Base-by-base conservation (phyloP, 1,140 invertebrate species). In the Eurosta solidaginis region DNA sequence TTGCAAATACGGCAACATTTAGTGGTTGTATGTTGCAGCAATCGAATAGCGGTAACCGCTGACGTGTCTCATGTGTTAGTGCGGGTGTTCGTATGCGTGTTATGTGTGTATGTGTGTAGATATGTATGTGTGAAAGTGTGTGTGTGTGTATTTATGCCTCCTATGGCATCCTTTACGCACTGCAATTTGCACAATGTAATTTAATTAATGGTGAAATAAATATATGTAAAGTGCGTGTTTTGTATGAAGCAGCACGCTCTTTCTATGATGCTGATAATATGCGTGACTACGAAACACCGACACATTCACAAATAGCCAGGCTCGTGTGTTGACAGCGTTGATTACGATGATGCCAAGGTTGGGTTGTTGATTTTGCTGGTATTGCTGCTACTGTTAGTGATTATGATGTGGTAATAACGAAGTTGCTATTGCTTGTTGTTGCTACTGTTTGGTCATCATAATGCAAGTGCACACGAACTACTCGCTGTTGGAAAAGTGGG, bases 161-260 rank as follows among this genome's bases (percentile, higher is more conserved):
- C 78, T 59, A 22, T 76, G 74, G 78, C 78, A 79, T 79, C 78
- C 78, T 79, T 78, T 47, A 22, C 73, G 74, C 29, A 47, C 74
- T 79, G 84, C 84, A 85, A 85, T 85, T 85, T 85, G 81, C 84
- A 82, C 84, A 83, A 85, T 85, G 84, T 85, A 85, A 85, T 85
- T 85, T 85, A 85, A 85, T 85, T 85, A 85, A 85, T 85, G 84
- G 83, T 83, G 83, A 85, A 83, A 79, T 79, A 79, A 83, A 79
- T 79, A n/a, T n/a, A 79, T 79, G 68, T 76, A 79, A 77, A 79
- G 77, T 73, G 73, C 76, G 73, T 78, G 74, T 29, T 73, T 47
- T 52, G 59, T 17, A 59, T 77, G 77, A 47, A 40, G 52, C n/a
- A n/a, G n/a, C 59, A 68, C 59, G 29, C 54, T 59, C 54, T 59